A percentile compares a stretch with the other conserved stretches of the same genome.
phyloP scores from a whole-genome alignment of 2,888 invertebrate genomes.

The Serripes groenlandicus region DNA sequence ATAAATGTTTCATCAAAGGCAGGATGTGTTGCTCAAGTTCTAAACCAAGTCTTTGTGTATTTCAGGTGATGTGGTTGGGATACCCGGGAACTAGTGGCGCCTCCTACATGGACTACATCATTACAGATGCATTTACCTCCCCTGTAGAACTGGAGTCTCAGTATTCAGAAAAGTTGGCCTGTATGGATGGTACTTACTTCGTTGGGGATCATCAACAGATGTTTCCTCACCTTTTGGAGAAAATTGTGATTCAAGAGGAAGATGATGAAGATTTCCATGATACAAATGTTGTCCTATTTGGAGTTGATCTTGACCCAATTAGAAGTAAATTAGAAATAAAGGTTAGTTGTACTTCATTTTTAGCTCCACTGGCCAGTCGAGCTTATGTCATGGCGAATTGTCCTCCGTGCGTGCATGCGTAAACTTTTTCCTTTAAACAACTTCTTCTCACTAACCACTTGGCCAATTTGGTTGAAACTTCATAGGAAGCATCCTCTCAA shows the following conservation, averaged over 20 bases:
- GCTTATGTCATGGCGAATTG: no score
- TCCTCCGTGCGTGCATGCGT: no score
- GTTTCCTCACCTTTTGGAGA: constrained; percentile 91
- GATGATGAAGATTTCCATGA: constrained; percentile 86
- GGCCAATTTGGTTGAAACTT: no score
- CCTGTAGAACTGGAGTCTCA: constrained; percentile 93
- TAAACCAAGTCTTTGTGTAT: no score
- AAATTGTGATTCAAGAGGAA: constrained; percentile 71
- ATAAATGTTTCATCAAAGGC: no score
- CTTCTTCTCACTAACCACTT: no score
- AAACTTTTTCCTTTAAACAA: no score
- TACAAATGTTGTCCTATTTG: constrained; percentile 96
- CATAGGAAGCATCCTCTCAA: no score
- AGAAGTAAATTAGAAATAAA: constrained; percentile 81
- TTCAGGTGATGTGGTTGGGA: constrained; percentile 97
- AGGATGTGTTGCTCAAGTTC: no score
- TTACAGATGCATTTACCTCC: constrained; percentile 97
- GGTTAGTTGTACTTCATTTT: no score
- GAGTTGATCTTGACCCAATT: constrained; percentile 95
- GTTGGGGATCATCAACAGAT: constrained; percentile 99
- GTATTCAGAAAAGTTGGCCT: constrained; percentile 99
- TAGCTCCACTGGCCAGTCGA: no score
- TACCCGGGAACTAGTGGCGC: constrained; percentile 99
- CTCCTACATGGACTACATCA: constrained; percentile 98
- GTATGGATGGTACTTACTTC: constrained; percentile 99